These are phyloP conservation scores for Chiroxiphia lanceolata DNA, from an alignment of 2,797 vertebrate species.

Conservation along the genomic window DNA sequence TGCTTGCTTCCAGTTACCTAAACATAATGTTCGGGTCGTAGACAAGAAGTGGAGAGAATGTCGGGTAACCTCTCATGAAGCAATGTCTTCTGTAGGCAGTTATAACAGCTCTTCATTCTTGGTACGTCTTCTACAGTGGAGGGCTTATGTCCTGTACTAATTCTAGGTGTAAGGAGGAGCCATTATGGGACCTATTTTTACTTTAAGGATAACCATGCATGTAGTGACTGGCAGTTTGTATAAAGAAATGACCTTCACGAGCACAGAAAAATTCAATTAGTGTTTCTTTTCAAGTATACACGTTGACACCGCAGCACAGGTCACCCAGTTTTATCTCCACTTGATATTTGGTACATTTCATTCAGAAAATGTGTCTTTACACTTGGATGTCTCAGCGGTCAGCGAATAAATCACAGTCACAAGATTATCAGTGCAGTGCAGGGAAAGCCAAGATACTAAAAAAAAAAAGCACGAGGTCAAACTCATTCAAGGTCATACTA, in stretches of 20 bases:
- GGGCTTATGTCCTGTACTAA: neutral
- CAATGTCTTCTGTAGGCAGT: neutral
- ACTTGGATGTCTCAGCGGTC: neutral
- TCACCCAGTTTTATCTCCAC: neutral
- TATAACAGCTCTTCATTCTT: neutral
- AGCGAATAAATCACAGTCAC: neutral
- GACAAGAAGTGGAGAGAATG: neutral
- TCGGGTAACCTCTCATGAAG: neutral
- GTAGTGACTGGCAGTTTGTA: neutral
- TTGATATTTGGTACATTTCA: neutral
- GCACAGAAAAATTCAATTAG: neutral
- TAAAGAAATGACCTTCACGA: neutral
- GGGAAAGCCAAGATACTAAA: neutral
- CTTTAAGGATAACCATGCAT: neutral
- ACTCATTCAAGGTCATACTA: neutral
- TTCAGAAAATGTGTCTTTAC: neutral
- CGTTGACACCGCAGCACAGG: accelerated
- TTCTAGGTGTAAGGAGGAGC: neutral
- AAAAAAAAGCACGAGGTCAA: neutral
- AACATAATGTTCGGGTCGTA: neutral
- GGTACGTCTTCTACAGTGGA: neutral
- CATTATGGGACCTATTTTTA: neutral
- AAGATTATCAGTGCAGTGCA: neutral
- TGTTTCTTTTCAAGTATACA: neutral
- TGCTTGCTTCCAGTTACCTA: neutral